phyloP scores from a whole-genome alignment of 2,888 invertebrate species.

The Metacarcinus magister region DNA sequence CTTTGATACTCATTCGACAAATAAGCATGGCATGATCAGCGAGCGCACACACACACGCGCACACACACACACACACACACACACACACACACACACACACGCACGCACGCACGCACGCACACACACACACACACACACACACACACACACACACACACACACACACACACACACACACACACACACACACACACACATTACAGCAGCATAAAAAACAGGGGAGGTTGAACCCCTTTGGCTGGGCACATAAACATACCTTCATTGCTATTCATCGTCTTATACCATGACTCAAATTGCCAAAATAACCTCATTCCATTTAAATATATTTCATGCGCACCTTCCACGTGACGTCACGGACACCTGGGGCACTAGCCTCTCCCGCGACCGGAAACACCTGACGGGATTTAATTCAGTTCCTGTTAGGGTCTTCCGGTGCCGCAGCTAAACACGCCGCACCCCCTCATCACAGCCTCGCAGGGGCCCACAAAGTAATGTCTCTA shows the following conservation, averaged over 20 bases:
- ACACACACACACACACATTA: slow-evolving; percentile 5
- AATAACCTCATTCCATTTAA: background rate
- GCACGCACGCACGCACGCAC: no score
- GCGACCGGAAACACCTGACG: slow-evolving; percentile 19
- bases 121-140: background rate
- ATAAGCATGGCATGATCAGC: background rate
- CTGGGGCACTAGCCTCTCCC: slow-evolving; percentile 5
- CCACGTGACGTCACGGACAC: background rate
- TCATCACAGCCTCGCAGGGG: background rate
- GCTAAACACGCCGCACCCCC: background rate
- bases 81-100: no score
- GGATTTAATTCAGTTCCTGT: slow-evolving; percentile 53
- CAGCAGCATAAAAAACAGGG: background rate
- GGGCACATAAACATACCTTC: background rate
- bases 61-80: no score
- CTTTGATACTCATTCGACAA: background rate
- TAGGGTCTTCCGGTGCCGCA: slow-evolving; percentile 33
- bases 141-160: slow-evolving; percentile 33
- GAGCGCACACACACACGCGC: no score
- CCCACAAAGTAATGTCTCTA: background rate
- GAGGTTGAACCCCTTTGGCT: background rate
- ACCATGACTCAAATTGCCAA: background rate
- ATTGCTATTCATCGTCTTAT: background rate
- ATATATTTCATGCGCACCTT: background rate
- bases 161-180: slow-evolving; percentile 36